Evolutionary conservation across 1,140 invertebrate species (phyloP).

Genomic region (Conus betulinus): DNA sequence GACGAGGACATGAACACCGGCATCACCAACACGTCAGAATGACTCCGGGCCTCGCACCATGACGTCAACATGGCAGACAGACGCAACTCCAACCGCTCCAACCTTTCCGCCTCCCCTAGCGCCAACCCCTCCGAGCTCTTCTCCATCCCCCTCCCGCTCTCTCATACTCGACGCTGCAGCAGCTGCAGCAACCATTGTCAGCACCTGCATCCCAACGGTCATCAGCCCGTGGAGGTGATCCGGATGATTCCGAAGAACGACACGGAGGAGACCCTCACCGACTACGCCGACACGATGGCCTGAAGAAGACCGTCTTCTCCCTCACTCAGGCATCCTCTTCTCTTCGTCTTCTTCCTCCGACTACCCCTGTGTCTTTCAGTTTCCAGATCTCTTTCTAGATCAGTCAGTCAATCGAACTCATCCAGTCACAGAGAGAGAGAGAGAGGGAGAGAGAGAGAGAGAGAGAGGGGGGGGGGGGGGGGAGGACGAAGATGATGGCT

Average conservation of each 20-base stretch:
- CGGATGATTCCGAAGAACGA: constrained; percentile 24
- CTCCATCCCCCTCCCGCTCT: background rate
- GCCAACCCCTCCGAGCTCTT: constrained; percentile 5
- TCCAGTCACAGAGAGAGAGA: no score
- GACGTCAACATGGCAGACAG: constrained; percentile 31
- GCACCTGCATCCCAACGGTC: constrained; percentile 39
- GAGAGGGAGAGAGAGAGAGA: no score
- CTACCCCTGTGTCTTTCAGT: no score
- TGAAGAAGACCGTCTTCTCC: background rate
- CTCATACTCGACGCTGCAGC: background rate
- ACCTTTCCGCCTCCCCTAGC: background rate
- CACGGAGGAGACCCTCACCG: constrained; percentile 40
- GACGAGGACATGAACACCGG: constrained; percentile 57
- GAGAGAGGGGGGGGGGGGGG: no score
- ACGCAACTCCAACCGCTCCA: background rate
- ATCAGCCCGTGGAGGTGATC: constrained; percentile 3
- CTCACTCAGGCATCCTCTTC: background rate
- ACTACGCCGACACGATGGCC: background rate
- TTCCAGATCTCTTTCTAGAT: no score
- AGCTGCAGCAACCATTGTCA: constrained; percentile 13
- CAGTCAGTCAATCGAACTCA: no score
- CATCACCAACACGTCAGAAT: constrained; percentile 53
- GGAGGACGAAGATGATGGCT: no score
- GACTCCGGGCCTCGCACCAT: constrained; percentile 53
- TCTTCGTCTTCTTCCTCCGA: no score